Conservation (phyloP, 1,140 invertebrate genomes). For the Alviniconcha marisindica region DNA sequence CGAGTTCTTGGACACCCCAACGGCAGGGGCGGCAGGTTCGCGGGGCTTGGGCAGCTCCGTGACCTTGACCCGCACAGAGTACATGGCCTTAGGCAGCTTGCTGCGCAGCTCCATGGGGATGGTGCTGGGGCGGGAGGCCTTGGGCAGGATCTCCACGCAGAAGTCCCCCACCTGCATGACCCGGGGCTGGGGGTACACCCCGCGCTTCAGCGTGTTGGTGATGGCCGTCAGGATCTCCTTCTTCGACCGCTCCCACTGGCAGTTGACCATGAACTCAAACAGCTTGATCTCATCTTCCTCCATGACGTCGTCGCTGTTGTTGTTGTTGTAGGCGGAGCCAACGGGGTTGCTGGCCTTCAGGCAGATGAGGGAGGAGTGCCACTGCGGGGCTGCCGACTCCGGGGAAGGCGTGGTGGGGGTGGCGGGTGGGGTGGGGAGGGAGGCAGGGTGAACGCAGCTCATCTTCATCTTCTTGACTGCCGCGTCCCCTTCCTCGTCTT, state of each 20-base stretch:
- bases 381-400: conserved; percentile 37
- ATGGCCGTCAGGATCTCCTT: conserved; percentile 64
- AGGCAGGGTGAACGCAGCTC: background rate
- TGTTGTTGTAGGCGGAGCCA: conserved; percentile 42
- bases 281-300: conserved; percentile 62
- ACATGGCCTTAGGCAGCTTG: conserved; percentile 66
- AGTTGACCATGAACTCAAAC: conserved; percentile 69
- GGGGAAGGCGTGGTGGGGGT: background rate
- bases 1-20: too few relatives aligned
- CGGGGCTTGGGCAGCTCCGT: background rate
- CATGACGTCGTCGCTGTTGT: conserved; percentile 33
- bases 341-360: conserved; percentile 53
- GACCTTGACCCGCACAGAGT: conserved; percentile 62
- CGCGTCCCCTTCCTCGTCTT: conserved; percentile 6
- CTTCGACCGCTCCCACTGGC: conserved; percentile 64
- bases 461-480: background rate
- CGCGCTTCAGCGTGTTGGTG: conserved; percentile 52
- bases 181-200: conserved; percentile 53
- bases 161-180: conserved; percentile 57
- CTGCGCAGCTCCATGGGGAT: conserved; percentile 67
- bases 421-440: background rate
- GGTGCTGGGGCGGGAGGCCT: conserved; percentile 61
- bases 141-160: conserved; percentile 64
- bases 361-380: conserved; percentile 70
- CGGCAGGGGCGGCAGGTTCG: too few relatives aligned